phyloP scores from a whole-genome alignment of 2,113 vertebrate species.

The Uropsilus gracilis region DNA sequence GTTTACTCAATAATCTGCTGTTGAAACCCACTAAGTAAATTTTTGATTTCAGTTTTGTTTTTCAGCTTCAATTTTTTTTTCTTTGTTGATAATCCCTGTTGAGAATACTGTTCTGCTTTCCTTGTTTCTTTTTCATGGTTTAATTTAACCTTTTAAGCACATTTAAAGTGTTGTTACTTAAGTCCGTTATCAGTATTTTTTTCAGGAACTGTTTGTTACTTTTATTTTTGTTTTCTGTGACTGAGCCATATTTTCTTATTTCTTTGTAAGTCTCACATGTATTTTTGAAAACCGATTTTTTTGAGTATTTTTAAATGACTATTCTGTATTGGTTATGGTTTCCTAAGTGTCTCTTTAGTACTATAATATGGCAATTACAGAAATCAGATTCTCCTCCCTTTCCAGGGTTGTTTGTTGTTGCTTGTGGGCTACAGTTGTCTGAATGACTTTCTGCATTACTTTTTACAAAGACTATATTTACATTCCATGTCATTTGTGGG shows the following conservation, averaged over 20 bases:
- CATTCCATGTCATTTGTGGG: not conserved
- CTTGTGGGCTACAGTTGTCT: not conserved
- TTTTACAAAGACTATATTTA: not conserved
- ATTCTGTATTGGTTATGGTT: not conserved
- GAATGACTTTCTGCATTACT: not conserved
- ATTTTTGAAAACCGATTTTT: conserved; percentile 8
- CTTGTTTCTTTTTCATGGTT: not conserved
- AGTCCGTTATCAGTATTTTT: not conserved
- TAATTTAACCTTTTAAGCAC: not conserved
- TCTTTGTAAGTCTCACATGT: not conserved
- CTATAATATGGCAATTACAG: not conserved
- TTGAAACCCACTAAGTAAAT: not conserved
- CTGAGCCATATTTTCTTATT: not conserved
- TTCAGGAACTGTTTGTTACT: not conserved
- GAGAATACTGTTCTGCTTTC: not conserved
- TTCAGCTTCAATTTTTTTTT: not conserved
- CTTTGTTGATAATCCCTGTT: not conserved
- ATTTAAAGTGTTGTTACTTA: not conserved
- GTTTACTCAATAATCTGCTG: not conserved
- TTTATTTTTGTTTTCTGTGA: not conserved
- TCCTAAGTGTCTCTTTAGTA: not conserved
- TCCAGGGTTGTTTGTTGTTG: not conserved
- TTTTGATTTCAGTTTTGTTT: not conserved
- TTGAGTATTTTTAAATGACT: not conserved
- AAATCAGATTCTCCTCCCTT: conserved; percentile 1